These are phyloP conservation scores for Tanypteryx hageni DNA, from an alignment of 2,888 invertebrate species.

Conservation along the genomic window DNA sequence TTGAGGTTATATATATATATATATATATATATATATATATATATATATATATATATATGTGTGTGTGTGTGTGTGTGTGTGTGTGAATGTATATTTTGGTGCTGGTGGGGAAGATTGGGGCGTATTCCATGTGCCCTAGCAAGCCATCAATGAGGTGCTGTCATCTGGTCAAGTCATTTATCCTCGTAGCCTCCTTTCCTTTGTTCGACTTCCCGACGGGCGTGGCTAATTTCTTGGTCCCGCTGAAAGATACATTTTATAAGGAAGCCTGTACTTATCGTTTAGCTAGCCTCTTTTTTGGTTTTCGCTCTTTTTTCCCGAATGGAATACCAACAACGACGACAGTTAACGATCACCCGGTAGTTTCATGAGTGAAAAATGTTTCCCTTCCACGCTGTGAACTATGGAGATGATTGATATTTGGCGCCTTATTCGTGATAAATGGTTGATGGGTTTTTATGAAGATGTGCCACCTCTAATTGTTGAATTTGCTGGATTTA, in stretches of 20 bases:
- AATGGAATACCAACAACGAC: background rate
- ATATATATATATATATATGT: no score
- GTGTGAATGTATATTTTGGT: no score
- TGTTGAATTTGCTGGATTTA: background rate
- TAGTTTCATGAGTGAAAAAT: background rate
- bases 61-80: no score
- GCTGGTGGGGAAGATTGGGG: background rate
- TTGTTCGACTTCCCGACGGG: background rate
- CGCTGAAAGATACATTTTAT: background rate
- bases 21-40: no score
- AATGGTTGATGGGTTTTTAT: slow-evolving; percentile 9
- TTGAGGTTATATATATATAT: no score
- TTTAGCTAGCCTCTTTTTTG: background rate
- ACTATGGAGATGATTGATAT: no score
- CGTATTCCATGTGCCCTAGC: background rate
- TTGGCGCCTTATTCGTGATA: background rate
- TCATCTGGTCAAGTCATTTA: slow-evolving; percentile 20
- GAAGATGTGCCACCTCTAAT: background rate
- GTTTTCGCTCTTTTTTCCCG: background rate
- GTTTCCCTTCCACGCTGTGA: background rate
- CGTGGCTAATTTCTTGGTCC: slow-evolving; percentile 19
- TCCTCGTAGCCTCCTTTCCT: background rate
- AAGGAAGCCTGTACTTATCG: background rate
- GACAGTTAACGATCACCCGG: slow-evolving; percentile 19
- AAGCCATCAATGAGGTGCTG: background rate